Base-by-base conservation (phyloP, 1,140 invertebrate species). In the Sitophilus oryzae region DNA sequence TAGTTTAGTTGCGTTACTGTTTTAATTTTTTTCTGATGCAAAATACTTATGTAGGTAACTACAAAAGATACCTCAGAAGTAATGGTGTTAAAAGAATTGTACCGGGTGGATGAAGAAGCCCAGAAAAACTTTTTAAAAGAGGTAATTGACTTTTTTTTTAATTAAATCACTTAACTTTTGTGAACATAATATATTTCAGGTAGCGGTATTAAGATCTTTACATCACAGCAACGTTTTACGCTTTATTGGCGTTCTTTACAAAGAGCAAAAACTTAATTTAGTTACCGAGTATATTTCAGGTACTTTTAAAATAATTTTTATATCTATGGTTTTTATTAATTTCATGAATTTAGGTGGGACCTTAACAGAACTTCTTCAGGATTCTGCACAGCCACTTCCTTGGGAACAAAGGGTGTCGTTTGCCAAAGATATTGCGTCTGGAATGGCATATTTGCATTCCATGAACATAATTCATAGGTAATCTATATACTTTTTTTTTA, bases 61-160 rank as follows among this genome's bases (percentile, higher is more conserved):
- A 92, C 95, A 70, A 81, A 84, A 48, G 83, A 89, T 56, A 95
- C 91, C 0, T 85, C 85, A 48, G 92, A 96, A 74, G 84, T 94
- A 11, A 95, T 96, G 91, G 93, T 96, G 42, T 78, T 96, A 11
- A 96, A 96, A 69, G 92, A 96, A 69, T 77, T 96, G 53, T 93
- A 93, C 71, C 79, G 91, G 46, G 89, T 95, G 18, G 92, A 96
- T 67, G 92, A 94, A 71, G 91, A 92, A 67, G 92, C 93, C 0
- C 91, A 96, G 66, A 86, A 88, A 62, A 93, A 92, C 74, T 95
- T 96, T 71, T 75, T 96, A 10, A 94, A 95, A 77, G 92, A 96
- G 79, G 91, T 91, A 68, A 37, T 3, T 30, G 5, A 5, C 4
- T 5, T 42, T 30, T 40, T n/a, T 11, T 30, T 5, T 19, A 35